These are phyloP conservation scores for Gorsachius magnificus DNA, from an alignment of 2,797 vertebrate species.

Conservation along the genomic window DNA sequence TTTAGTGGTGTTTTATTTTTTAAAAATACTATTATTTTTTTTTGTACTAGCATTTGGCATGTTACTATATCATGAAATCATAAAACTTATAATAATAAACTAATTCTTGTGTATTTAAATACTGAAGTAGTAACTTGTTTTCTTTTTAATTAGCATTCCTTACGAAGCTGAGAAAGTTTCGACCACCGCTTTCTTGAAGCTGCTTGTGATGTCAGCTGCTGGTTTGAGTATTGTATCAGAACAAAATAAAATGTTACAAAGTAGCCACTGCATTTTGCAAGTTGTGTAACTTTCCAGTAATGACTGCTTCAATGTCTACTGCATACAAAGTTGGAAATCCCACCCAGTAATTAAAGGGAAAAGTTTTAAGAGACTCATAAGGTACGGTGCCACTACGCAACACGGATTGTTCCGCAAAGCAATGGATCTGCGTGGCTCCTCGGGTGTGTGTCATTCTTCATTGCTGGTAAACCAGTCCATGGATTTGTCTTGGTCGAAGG, in stretches of 20 bases:
- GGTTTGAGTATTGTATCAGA: conserved; percentile 27
- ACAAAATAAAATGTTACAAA: conserved; percentile 52
- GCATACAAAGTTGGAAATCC: background rate
- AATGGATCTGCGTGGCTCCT: background rate
- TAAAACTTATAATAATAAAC: background rate
- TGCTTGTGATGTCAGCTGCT: conserved; percentile 1
- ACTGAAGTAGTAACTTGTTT: conserved; percentile 39
- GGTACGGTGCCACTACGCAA: background rate
- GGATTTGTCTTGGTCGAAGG: conserved; percentile 74
- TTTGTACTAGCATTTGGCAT: background rate
- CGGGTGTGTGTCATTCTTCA: conserved; percentile 78
- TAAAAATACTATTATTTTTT: background rate
- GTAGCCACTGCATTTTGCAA: conserved; percentile 6
- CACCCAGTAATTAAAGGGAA: background rate
- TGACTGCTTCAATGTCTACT: conserved; percentile 14
- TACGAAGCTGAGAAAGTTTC: conserved; percentile 87
- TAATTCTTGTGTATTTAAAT: background rate
- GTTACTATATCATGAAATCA: background rate
- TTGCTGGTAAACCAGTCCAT: conserved; percentile 88
- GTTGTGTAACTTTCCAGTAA: conserved; percentile 30
- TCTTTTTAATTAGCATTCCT: conserved; percentile 86
- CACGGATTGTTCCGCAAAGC: background rate
- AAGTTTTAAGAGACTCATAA: background rate
- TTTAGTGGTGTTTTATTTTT: background rate
- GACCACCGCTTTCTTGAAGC: conserved; percentile 35